Base-by-base conservation (phyloP, 2,113 vertebrate species). In the Piaya cayana region DNA sequence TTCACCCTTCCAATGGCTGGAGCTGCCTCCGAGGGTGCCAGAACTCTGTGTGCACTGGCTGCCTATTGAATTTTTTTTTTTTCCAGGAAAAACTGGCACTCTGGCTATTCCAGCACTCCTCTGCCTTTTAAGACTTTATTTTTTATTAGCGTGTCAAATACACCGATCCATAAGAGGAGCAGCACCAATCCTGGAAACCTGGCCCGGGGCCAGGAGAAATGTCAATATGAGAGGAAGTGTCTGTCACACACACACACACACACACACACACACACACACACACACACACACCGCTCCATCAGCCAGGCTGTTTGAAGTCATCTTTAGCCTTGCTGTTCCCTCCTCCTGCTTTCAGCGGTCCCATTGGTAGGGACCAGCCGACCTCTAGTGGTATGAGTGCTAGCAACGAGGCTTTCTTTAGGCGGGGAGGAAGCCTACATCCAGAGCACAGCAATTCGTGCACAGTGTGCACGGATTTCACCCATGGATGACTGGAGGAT, bases 371-470 rank as follows among this genome's bases (percentile, higher is more conserved):
- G 89, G 93, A 71, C 95, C 42, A 93, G 77, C 93, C 93, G 95
- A 93, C 97, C 96, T 95, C 98, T 98, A 91, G 97, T 67, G 98
- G 97, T 60, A 7, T 0, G 20, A 34, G 37, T 7, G 49, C 78
- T 1, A 39, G 42, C 53, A 29, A 11, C 16, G 1, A 18, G 34
- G 2, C 53, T 13, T 45, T 22, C 26, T 39, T 11, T 3, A 13
- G 36, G 43, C 69, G 64, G 60, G 18, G 53, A 36, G 11, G 36
- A 19, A 16, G 37, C 45, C 85, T 8, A 2, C 36, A 0, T 1
- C 19, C 30, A 6, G 12, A 32, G 71, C 39, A 19, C 49, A 20
- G 30, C 69, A 8, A 15, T 32, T 56, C n/a, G n/a, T n/a, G n/a
- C 23, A 3, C 4, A n/a, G 4, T 2, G 2, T 4, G 45, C 39